These are phyloP conservation scores for Dendronephthya gigantea DNA, from an alignment of 64 coral and sea anemone genomes.

Conservation along the genomic window DNA sequence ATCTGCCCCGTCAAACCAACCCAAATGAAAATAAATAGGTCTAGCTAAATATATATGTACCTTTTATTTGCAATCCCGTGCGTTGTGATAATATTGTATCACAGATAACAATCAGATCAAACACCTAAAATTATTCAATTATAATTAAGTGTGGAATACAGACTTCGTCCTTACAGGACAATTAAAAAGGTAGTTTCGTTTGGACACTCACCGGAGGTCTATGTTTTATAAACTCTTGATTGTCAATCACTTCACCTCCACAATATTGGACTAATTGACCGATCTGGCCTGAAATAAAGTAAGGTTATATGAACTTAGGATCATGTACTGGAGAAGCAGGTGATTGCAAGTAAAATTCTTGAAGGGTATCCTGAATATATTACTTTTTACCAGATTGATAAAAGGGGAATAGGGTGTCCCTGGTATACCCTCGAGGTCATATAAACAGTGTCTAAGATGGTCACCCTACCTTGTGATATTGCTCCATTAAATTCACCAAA, in stretches of 20 bases:
- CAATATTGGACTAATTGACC: not conserved
- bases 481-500: conserved; percentile 10
- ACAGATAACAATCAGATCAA: not conserved
- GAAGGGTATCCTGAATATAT: too few species aligned
- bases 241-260: not conserved
- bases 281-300: not conserved
- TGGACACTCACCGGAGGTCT: not conserved
- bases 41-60: not conserved
- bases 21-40: not conserved
- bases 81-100: not conserved
- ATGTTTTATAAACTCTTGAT: not conserved
- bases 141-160: not conserved
- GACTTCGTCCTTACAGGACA: too few species aligned
- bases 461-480: conserved; percentile 5
- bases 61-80: not conserved
- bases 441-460: too few species aligned
- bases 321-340: too few species aligned
- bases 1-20: not conserved
- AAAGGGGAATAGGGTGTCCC: too few species aligned
- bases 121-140: not conserved
- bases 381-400: too few species aligned
- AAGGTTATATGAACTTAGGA: too few species aligned
- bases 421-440: too few species aligned
- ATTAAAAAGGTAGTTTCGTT: too few species aligned
- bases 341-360: too few species aligned